Base-by-base conservation (phyloP, 2,113 vertebrate species). In the Nicator chloris region DNA sequence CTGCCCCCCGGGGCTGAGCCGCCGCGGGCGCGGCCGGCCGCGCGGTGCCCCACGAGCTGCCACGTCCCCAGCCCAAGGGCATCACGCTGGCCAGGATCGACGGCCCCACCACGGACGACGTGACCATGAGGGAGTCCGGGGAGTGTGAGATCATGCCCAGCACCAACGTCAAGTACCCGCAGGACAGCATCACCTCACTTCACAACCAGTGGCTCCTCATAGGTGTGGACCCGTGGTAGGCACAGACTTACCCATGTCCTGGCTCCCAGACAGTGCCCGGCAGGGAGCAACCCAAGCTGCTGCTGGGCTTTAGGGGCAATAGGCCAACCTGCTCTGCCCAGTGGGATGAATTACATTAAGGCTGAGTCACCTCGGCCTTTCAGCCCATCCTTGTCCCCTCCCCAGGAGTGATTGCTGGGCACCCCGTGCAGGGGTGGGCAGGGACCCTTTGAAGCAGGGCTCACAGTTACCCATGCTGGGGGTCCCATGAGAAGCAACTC, bases 131-230 rank as follows among this genome's bases (percentile, higher is more conserved):
- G 33, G 98, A 98, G 86, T 98, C 96, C 3, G 98, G 98, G n/a
- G 99, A 99, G 92, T 98, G 98, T 13, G 98, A 99, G 95, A 99
- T 99, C 95, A 99, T 92, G 0, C 99, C 99, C 30, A 99, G 98
- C 96, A 99, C 99, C 0, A 96, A 98, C 0, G 98, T 99, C 82
- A 98, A 98, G 95, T 99, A 99, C 92, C 99, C 99, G 0, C 98
- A 98, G 9, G 99, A 99, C 80, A 99, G 98, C 97, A 97, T 98
- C 40, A 39, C 97, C 18, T 93, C 96, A 10, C 97, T 92, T 33
- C 98, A 97, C 42, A 99, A 98, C 98, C 99, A 99, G 90, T 99
- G 99, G 99, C 97, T 99, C 39, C 98, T 99, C 8, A 99, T 99
- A 75, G 99, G 99, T 99, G 91, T 53, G 96, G 35, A 54, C 21